Percentiles rank a stretch among this genome's conserved stretches.
These are phyloP conservation scores for Dendrolimus punctatus DNA, from an alignment of 1,140 invertebrate genomes.

Conservation along the genomic window DNA sequence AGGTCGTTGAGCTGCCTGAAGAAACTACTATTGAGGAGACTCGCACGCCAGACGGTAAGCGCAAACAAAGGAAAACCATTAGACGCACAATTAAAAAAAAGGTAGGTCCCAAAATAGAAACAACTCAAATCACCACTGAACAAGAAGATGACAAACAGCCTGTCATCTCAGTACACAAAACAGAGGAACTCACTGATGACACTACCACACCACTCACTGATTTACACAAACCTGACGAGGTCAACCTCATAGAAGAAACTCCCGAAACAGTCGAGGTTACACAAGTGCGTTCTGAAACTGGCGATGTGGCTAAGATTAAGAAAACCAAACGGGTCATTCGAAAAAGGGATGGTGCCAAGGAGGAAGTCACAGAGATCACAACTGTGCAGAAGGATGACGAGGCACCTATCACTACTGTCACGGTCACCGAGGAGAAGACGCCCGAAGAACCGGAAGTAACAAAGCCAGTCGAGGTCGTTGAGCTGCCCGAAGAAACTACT, in stretches of 20 bases:
- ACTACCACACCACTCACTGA: conserved; percentile 13
- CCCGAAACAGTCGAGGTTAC: conserved; percentile 58
- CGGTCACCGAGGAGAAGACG: conserved; percentile 20
- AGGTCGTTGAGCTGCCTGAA: conserved; percentile 22
- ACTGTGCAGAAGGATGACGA: conserved; percentile 67
- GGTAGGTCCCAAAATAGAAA: conserved; percentile 26
- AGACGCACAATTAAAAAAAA: conserved; percentile 50
- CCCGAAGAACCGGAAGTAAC: conserved; percentile 23
- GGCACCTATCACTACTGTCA: conserved; percentile 40
- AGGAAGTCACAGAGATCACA: conserved; percentile 63
- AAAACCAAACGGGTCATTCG: conserved; percentile 52
- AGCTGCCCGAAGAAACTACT: conserved; percentile 18
- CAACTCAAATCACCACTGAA: conserved; percentile 38
- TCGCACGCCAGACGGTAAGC: conserved; percentile 29
- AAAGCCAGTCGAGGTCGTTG: conserved; percentile 9
- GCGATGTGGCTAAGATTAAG: conserved; percentile 40
- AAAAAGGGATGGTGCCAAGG: conserved; percentile 49
- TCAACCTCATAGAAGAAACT: conserved; percentile 31
- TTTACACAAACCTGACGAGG: conserved; percentile 27
- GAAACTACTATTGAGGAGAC: conserved; percentile 30
- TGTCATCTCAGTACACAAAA: conserved; percentile 19
- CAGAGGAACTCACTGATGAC: conserved; percentile 27
- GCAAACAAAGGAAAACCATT: conserved; percentile 38
- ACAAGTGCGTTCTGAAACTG: conserved; percentile 49
- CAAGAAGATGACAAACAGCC: conserved; percentile 34